Evolutionary conservation across 2,113 vertebrate species (phyloP), one percentile per base, ranked within the genome.

Genomic region (Phycodurus eques): DNA sequence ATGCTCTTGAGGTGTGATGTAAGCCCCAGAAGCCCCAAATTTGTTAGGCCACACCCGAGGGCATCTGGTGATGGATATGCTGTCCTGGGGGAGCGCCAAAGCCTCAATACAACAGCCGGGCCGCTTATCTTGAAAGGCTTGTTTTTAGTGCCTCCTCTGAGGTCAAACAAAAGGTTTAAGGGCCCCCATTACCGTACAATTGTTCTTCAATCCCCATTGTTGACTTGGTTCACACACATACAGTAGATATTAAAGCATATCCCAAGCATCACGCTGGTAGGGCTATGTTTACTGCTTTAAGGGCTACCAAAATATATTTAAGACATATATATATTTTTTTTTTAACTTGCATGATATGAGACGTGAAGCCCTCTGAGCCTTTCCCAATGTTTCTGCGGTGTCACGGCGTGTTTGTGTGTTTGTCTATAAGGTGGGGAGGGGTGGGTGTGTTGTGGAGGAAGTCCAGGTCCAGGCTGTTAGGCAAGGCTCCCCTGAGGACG

Each of bases 21-120:
- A 93, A 92, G 87, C 74, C 77, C 63, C 44, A 80, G 86, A 86
- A 89, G 73, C 88, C 83, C 91, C 90, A 92, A 90, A 92, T 92
- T 90, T 91, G 89, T 88, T 89, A 84, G 85, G 82, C 83, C 85
- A 89, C 86, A 90, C 88, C 89, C 81, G 83, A 77, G 88, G 91
- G 90, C 87, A 89, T 90, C 83, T 90, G 89, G 81, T 92, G 91
- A 92, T 90, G 89, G 91, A 92, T 92, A 80, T 81, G 83, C 73
- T 80, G 87, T 91, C 89, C 88, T 88, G 70, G 70, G 90, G 89
- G 89, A 90, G 65, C 13, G 47, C 49, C 79, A 84, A 89, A 84
- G 82, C 84, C 78, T 47, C 77, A 71, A 69, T 63, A 83, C 89
- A 90, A 87, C 91, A 90, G 88, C 80, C 67, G 81, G 64, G 84